Conservation (phyloP, 2,113 vertebrate genomes). For the Acanthochromis polyacanthus region DNA sequence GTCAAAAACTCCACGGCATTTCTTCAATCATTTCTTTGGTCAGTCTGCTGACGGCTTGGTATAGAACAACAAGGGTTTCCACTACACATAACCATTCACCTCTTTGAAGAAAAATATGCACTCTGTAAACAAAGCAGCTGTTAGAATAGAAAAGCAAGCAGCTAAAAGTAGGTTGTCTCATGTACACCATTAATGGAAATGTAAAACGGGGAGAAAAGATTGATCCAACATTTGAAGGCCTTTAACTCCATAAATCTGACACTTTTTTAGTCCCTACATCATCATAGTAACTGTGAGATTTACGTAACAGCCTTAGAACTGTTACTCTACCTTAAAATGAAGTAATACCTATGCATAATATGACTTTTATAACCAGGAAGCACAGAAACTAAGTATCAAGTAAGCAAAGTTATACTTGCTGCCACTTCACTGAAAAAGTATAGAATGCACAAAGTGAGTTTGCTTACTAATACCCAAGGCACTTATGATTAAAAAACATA, state of each 20-base stretch:
- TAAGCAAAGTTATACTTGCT: too few relatives aligned
- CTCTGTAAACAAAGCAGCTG: background rate
- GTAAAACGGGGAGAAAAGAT: background rate
- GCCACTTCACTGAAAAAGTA: too few relatives aligned
- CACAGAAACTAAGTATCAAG: too few relatives aligned
- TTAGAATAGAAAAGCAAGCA: background rate
- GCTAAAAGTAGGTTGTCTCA: background rate
- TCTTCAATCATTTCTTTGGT: constrained; percentile 21
- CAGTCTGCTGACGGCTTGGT: background rate
- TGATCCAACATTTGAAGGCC: background rate
- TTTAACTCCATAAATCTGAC: background rate
- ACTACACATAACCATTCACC: constrained; percentile 6
- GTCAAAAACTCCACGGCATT: background rate
- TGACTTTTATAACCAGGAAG: too few relatives aligned
- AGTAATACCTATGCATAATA: too few relatives aligned
- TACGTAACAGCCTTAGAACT: background rate
- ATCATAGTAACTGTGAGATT: background rate
- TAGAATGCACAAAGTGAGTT: background rate
- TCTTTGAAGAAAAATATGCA: background rate
- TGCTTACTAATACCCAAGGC: background rate
- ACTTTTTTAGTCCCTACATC: background rate
- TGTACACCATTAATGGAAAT: background rate
- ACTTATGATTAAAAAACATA: too few relatives aligned
- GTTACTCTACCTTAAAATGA: background rate
- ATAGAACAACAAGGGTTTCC: background rate